Evolutionary conservation across 2,113 vertebrate genomes (phyloP), one percentile per base, ranked within the genome.

Genomic region (Solea senegalensis): DNA sequence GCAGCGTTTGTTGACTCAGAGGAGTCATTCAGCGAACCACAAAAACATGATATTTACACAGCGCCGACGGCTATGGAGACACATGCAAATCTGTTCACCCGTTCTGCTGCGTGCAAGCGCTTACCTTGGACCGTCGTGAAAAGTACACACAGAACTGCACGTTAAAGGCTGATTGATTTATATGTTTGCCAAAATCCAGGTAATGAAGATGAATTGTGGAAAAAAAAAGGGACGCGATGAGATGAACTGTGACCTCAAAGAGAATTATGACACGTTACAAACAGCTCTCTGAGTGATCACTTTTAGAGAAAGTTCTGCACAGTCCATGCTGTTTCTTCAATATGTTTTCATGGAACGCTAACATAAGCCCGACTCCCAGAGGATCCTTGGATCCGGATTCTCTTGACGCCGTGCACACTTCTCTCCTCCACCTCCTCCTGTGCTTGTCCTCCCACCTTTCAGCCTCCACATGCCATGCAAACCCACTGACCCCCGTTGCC

Each of bases 1-100:
- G 68, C 55, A 65, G 74, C 66, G 76, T 52, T 74, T 88, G 83
- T 91, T 86, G 85, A 88, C 86, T 74, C 81, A 86, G 80, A 82
- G 75, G 67, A 82, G 81, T 64, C 81, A 78, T 79, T 72, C 58
- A 48, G 73, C 52, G 74, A 66, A 34, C 44, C 16, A 71, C 74
- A 85, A 89, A 70, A 81, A 69, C 75, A 63, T 57, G 70, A 69
- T 82, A 85, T 90, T 91, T 82, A 54, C 78, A 78, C 77, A 84
- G 86, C 65, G 62, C 50, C 3, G 7, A 16, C 56, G 46, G 46
- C 48, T 52, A 61, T 16, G 15, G 56, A 77, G 64, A 75, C 65
- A 3, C 69, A 70, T 84, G 78, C 73, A 82, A 76, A 86, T 72
- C 48, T 69, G 43, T 45, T 50, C 9, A 5, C 9, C 45, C 68